phyloP scores from a whole-genome alignment of 2,888 invertebrate genomes.

The Drosophila cognata region DNA sequence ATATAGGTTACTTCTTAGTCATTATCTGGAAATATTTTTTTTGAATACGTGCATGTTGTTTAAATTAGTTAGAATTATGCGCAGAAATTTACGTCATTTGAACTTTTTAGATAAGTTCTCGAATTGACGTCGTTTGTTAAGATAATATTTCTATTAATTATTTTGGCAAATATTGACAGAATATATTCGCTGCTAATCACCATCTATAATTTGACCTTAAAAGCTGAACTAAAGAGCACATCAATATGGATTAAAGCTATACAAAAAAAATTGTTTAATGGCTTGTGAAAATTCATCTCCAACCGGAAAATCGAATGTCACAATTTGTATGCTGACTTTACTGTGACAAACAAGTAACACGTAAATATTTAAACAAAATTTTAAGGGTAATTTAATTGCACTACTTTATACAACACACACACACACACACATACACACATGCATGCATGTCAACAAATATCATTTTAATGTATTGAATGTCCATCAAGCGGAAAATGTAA shows the following conservation, averaged over 20 bases:
- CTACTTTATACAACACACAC: background rate
- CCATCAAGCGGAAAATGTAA: slow-evolving; percentile 18
- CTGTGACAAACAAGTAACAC: background rate
- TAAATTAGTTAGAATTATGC: background rate
- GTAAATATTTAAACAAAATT: background rate
- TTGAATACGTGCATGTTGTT: background rate
- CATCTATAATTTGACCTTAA: background rate
- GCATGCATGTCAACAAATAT: background rate
- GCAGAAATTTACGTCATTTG: background rate
- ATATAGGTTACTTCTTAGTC: background rate
- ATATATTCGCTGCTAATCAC: background rate
- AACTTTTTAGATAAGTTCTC: background rate
- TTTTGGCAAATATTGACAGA: background rate
- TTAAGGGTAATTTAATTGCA: background rate
- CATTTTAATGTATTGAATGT: slow-evolving; percentile 13
- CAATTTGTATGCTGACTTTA: background rate
- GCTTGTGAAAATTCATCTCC: background rate
- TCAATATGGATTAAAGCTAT: background rate
- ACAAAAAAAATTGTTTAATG: background rate
- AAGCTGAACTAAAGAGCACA: background rate
- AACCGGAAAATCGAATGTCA: background rate
- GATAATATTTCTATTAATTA: background rate
- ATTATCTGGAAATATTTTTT: background rate
- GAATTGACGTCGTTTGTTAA: slow-evolving; percentile 1
- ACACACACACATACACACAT: background rate